phyloP scores from a whole-genome alignment of 1,140 invertebrate genomes.

The Papilio polytes region DNA sequence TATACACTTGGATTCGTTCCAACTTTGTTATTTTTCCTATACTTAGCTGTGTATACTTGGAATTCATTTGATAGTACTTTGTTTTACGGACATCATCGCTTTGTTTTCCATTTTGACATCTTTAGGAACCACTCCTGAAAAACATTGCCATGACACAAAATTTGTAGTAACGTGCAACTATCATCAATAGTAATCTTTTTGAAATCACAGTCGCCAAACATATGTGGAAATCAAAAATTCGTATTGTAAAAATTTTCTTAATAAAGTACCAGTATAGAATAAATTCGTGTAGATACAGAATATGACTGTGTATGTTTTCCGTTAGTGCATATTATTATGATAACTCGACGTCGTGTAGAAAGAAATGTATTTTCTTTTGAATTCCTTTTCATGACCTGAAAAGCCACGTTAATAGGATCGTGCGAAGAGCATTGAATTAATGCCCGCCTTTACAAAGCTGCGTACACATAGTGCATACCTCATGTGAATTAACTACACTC shows the following conservation, averaged over 20 bases:
- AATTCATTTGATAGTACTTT: neutral
- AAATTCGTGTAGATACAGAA: neutral
- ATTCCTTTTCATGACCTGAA: constrained; percentile 18
- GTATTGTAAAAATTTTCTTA: neutral
- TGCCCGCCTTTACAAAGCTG: neutral
- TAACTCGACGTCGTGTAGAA: neutral
- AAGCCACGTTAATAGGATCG: constrained; percentile 14
- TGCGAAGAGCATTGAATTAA: constrained; percentile 10
- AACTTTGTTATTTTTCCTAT: constrained; percentile 6
- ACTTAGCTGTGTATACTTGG: neutral
- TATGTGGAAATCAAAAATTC: neutral
- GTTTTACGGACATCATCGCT: neutral
- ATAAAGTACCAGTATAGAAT: neutral
- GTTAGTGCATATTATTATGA: neutral
- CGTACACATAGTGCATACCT: neutral
- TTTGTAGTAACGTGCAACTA: too few species aligned
- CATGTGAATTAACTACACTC: neutral
- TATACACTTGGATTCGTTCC: neutral
- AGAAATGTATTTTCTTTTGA: constrained; percentile 18
- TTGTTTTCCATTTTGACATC: too few species aligned
- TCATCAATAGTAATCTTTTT: too few species aligned
- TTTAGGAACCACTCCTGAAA: too few species aligned
- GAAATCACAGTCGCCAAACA: neutral
- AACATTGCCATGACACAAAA: too few species aligned
- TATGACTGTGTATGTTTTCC: neutral